Evolutionary conservation across 2,888 invertebrate genomes (phyloP).

Genomic region (Megalurothrips usitatus): DNA sequence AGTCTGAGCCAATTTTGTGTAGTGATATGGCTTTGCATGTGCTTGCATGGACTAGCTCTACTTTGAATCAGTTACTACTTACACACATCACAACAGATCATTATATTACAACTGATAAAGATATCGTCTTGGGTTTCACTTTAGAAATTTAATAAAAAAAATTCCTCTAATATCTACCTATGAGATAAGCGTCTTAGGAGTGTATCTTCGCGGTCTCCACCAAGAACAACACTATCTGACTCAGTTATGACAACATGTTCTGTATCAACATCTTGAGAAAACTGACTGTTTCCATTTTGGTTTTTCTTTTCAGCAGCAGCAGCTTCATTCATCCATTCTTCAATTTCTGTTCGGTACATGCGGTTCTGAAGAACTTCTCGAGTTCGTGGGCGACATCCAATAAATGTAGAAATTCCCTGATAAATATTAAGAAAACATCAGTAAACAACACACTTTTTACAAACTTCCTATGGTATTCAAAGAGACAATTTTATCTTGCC

Average conservation of each 20-base stretch:
- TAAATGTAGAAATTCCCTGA: slow-evolving; percentile 60
- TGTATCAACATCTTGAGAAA: slow-evolving; percentile 15
- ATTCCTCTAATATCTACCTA: not conserved
- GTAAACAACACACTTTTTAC: not conserved
- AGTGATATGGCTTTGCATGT: no score
- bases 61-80: no score
- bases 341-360: slow-evolving; percentile 72
- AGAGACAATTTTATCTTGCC: slow-evolving; percentile 1
- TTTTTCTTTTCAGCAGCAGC: slow-evolving; percentile 52
- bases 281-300: not conserved
- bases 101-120: no score
- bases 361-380: slow-evolving; percentile 69
- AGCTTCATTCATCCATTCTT: slow-evolving; percentile 67
- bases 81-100: no score
- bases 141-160: no score
- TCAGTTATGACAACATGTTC: slow-evolving; percentile 19
- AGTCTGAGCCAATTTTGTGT: no score
- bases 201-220: not conserved
- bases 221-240: not conserved
- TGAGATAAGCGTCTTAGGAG: not conserved
- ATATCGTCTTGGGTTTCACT: no score
- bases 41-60: no score
- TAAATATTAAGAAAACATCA: slow-evolving; percentile 29
- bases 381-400: slow-evolving; percentile 68
- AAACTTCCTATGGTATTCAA: not conserved